Evolutionary conservation across 2,797 vertebrate genomes (phyloP), one percentile per base, ranked within the genome.

Genomic region (Leucoraja ocellata): DNA sequence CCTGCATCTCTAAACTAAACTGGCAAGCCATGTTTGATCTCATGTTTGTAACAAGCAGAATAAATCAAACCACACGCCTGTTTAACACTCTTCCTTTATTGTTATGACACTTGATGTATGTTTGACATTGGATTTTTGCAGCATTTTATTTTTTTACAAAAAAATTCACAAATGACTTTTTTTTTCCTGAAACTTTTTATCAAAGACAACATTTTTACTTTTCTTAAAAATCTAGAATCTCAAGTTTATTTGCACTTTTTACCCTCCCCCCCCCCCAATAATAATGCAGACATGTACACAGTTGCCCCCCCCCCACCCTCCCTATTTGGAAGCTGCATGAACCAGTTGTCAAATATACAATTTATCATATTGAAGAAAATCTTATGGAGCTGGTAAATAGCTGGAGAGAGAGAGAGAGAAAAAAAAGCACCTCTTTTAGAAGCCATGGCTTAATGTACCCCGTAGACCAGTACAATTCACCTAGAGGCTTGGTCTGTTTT

Each of bases 191-290:
- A 88, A 88, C 84, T 36, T 88, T 86, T 86, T 80, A 88, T 88
- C 84, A 88, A 88, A 88, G 84, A 68, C 84, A 88, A 88, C 84
- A 88, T 88, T 88, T 88, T 88, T 21, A 65, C 28, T 86, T 88
- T 88, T 88, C 84, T 88, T 88, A 88, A 88, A 88, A 88, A 88
- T 88, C 84, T 88, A 88, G 84, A 88, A 88, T 88, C 84, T 88
- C 61, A 88, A 88, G 63, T 88, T 88, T 88, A 88, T 88, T 88
- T 68, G 84, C 84, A 88, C 84, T 68, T 88, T 36, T n/a, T 63
- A 68, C 18, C 71, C 71, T 4, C 14, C 71, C 13, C 68, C 71
- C 71, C 71, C 71, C 84, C 84, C 83, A n/a, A n/a, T 68, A 88
- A 88, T 88, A 88, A 88, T 88, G 84, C 63, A 88, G 84, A 68